These are phyloP conservation scores for Maccullochella peelii DNA, from an alignment of 2,113 vertebrate genomes.

Conservation along the genomic window DNA sequence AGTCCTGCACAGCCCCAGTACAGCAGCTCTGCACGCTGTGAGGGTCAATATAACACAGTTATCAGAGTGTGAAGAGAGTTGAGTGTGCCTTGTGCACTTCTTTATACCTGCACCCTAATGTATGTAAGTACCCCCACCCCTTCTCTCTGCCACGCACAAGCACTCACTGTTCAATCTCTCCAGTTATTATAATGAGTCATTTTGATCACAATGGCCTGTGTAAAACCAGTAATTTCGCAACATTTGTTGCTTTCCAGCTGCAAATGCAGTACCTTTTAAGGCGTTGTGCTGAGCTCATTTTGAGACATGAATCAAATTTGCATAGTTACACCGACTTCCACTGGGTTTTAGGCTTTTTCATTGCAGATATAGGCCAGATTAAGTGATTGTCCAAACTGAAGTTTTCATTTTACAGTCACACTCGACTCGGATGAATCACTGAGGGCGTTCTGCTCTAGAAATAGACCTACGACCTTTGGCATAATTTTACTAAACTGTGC, in stretches of 20 bases:
- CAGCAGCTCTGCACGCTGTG: slow-evolving; percentile 14
- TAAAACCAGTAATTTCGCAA: slow-evolving; percentile 35
- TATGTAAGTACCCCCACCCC: slow-evolving; percentile 11
- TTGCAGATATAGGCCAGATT: slow-evolving; percentile 32
- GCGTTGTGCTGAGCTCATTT: slow-evolving; percentile 13
- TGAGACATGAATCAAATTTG: slow-evolving; percentile 8
- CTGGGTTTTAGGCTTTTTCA: slow-evolving; percentile 13
- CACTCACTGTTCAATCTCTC: neutral
- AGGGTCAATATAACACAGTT: neutral
- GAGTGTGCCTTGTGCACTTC: slow-evolving; percentile 21
- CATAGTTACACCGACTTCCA: neutral
- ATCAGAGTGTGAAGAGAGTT: slow-evolving; percentile 9
- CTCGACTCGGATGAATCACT: slow-evolving; percentile 9
- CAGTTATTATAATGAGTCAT: neutral
- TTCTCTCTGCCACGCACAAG: neutral
- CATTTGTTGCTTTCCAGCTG: neutral
- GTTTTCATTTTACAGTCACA: slow-evolving; percentile 11
- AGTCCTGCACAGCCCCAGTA: slow-evolving; percentile 16
- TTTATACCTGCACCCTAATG: slow-evolving; percentile 40
- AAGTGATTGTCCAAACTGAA: slow-evolving; percentile 21
- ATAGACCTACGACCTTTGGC: slow-evolving; percentile 15
- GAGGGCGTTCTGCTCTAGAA: slow-evolving; percentile 7
- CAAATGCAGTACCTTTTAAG: slow-evolving; percentile 8
- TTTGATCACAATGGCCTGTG: slow-evolving; percentile 1
- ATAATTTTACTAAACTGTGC: slow-evolving; percentile 43